Conservation (phyloP, 1,140 invertebrate genomes). For the Eriosoma lanigerum region DNA sequence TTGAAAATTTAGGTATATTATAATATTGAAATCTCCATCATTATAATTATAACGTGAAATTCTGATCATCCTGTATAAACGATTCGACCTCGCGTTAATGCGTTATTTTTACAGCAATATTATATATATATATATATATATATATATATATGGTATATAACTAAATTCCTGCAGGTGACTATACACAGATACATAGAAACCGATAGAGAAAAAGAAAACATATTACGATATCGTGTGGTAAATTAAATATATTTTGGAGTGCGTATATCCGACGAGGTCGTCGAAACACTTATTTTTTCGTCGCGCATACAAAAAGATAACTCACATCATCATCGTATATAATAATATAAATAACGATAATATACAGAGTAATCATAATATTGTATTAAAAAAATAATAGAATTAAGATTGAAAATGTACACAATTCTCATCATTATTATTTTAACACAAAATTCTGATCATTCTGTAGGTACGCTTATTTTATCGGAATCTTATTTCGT, state of each 20-base stretch:
- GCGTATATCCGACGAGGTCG: neutral
- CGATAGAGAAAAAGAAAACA: neutral
- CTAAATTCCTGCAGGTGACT: neutral
- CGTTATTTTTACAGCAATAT: neutral
- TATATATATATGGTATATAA: too few relatives aligned
- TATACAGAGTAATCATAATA: too few relatives aligned
- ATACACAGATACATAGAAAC: neutral
- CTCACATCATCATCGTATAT: neutral
- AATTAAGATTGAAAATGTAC: too few relatives aligned
- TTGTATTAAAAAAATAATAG: too few relatives aligned
- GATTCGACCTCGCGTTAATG: neutral
- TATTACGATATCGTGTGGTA: neutral
- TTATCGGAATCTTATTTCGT: too few relatives aligned
- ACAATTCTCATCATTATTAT: too few relatives aligned
- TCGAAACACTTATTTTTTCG: neutral
- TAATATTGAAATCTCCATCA: too few relatives aligned
- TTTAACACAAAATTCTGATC: too few relatives aligned
- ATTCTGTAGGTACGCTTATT: too few relatives aligned
- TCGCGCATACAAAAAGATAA: neutral
- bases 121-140: too few relatives aligned
- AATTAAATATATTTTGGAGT: conserved; percentile 5
- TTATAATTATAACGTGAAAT: too few relatives aligned
- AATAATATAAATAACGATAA: neutral
- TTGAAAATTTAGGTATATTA: too few relatives aligned
- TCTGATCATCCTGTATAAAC: neutral